Evolutionary conservation across 2,888 invertebrate genomes (phyloP).

Genomic region (Dichetophora obliterata): DNA sequence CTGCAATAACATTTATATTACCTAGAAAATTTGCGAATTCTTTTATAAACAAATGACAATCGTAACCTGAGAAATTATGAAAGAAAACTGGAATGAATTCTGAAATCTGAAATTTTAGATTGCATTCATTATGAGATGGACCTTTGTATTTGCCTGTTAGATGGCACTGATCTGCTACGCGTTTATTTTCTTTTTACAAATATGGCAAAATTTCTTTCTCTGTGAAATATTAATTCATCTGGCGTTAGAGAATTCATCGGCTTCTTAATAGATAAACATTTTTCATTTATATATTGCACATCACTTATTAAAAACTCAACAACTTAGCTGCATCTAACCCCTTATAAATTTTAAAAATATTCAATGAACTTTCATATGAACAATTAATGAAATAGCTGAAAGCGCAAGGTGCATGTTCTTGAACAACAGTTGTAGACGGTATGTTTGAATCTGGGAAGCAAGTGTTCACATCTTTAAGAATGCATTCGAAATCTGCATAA

Average conservation of each 20-base stretch:
- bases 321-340: not conserved
- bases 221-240: not conserved
- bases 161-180: constrained; percentile 3
- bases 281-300: not conserved
- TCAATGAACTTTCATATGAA: not conserved
- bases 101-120: not conserved
- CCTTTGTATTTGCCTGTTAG: constrained; percentile 18
- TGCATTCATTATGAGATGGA: constrained; percentile 21
- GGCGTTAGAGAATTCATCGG: not conserved
- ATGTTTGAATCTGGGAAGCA: not conserved
- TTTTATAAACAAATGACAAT: constrained; percentile 42
- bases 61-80: constrained; percentile 30
- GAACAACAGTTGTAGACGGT: not conserved
- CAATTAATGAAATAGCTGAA: not conserved
- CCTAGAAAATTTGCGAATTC: constrained; percentile 30
- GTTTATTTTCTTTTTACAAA: too few species aligned
- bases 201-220: not conserved
- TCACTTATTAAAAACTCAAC: not conserved
- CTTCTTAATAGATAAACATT: not conserved
- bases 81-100: constrained; percentile 8
- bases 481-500: constrained; percentile 11
- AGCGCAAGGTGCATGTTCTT: not conserved
- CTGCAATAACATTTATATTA: constrained; percentile 52
- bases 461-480: not conserved
- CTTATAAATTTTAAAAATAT: not conserved